These are phyloP conservation scores for Pangasius mekongensis DNA, from an alignment of 2,797 vertebrate species.

Conservation along the genomic window DNA sequence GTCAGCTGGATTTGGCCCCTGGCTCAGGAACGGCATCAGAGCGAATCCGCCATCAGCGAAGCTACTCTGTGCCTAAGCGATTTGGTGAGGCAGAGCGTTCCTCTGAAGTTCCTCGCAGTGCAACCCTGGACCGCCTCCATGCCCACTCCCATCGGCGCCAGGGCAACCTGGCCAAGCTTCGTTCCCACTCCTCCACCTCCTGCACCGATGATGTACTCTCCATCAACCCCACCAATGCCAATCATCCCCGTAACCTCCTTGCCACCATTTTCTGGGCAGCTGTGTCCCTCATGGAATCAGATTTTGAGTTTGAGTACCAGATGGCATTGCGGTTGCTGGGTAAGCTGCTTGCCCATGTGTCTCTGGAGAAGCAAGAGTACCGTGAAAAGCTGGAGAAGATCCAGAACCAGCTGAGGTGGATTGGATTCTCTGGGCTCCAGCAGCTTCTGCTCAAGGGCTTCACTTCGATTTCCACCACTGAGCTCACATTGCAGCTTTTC, in stretches of 20 bases:
- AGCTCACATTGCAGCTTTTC: slow-evolving; percentile 94
- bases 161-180: slow-evolving; percentile 67
- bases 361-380: slow-evolving; percentile 92
- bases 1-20: slow-evolving; percentile 88
- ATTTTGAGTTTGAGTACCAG: slow-evolving; percentile 98
- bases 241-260: slow-evolving; percentile 90
- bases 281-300: slow-evolving; percentile 97
- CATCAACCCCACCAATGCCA: slow-evolving; percentile 88
- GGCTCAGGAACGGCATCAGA: slow-evolving; percentile 81
- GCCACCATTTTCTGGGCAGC: slow-evolving; percentile 98
- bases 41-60: slow-evolving; percentile 91
- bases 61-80: slow-evolving; percentile 97
- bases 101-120: slow-evolving; percentile 87
- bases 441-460: slow-evolving; percentile 96
- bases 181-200: slow-evolving; percentile 83
- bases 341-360: slow-evolving; percentile 89
- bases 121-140: slow-evolving; percentile 95
- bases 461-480: slow-evolving; percentile 91
- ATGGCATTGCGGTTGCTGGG: slow-evolving; percentile 94
- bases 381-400: slow-evolving; percentile 95
- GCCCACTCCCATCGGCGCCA: slow-evolving; percentile 90
- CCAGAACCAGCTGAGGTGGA: slow-evolving; percentile 94
- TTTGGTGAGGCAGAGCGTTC: slow-evolving; percentile 76
- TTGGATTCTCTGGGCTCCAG: slow-evolving; percentile 95
- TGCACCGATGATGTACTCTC: slow-evolving; percentile 59